Conservation (phyloP, 1,140 invertebrate species). For the Drosophila truncata region DNA sequence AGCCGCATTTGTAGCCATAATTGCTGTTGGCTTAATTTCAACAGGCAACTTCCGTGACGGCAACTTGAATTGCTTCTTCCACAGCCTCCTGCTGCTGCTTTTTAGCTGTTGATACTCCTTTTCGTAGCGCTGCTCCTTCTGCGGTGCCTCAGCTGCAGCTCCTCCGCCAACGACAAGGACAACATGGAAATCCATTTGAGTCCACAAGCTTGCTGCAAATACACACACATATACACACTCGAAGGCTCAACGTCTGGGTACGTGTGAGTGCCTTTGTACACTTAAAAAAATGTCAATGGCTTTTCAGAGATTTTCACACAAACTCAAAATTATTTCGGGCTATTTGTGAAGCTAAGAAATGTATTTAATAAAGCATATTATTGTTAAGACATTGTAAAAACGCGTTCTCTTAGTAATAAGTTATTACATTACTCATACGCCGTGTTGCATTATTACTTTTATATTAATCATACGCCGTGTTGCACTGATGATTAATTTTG, state of each 20-base stretch:
- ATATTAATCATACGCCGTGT: not conserved
- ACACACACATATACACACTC: not conserved
- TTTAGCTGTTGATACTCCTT: not conserved
- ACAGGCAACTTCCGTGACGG: constrained; percentile 77
- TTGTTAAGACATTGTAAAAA: not conserved
- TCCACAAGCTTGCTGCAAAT: constrained; percentile 57
- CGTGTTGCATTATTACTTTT: too few relatives aligned
- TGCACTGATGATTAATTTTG: not conserved
- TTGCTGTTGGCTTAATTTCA: constrained; percentile 82
- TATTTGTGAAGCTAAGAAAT: not conserved
- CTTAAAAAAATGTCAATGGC: not conserved
- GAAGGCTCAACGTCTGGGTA: constrained; percentile 1
- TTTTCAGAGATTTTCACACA: not conserved
- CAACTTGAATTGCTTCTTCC: constrained; percentile 65
- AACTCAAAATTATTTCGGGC: too few relatives aligned
- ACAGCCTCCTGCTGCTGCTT: constrained; percentile 3
- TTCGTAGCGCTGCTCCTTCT: not conserved
- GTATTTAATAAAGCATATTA: not conserved
- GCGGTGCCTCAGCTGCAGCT: constrained; percentile 18
- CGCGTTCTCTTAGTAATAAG: too few relatives aligned
- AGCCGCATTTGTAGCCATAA: constrained; percentile 80
- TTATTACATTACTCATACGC: constrained; percentile 1
- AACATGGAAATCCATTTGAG: constrained; percentile 75
- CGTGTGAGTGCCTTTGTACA: constrained; percentile 13
- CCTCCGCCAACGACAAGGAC: constrained; percentile 56